Percentiles rank a stretch among this genome's conserved stretches.
Conservation (phyloP, 2,113 vertebrate genomes). For the Bufo gargarizans region DNA sequence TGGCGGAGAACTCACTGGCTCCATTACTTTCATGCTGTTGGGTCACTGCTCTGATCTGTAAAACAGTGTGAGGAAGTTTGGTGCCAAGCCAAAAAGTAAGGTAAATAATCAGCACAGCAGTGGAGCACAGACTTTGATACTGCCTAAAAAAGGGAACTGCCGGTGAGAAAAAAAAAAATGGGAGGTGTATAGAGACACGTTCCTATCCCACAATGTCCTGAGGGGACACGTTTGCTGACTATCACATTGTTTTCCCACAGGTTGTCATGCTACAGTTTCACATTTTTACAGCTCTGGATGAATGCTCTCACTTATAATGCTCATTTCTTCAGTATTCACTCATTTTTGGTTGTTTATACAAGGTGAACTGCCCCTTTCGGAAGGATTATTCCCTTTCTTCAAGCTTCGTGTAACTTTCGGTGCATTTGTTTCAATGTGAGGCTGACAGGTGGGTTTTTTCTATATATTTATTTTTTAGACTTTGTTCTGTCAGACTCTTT, state of each 20-base stretch:
- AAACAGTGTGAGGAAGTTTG: constrained; percentile 56
- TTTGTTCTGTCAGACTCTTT: not conserved
- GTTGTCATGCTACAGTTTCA: constrained; percentile 37
- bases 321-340: constrained; percentile 12
- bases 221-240: constrained; percentile 57
- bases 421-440: constrained; percentile 14
- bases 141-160: constrained; percentile 59
- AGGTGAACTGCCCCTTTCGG: constrained; percentile 25
- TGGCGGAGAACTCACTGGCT: constrained; percentile 55
- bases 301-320: constrained; percentile 29
- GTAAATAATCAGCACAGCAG: constrained; percentile 58
- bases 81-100: constrained; percentile 54
- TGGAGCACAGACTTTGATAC: constrained; percentile 57
- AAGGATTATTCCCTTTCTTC: not conserved
- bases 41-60: constrained; percentile 54
- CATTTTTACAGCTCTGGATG: constrained; percentile 42
- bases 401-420: not conserved
- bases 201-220: constrained; percentile 54
- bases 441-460: constrained; percentile 80
- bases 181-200: constrained; percentile 56
- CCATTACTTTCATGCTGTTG: constrained; percentile 56
- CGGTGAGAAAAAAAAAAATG: constrained; percentile 57
- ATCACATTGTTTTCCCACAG: constrained; percentile 48
- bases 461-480: constrained; percentile 1
- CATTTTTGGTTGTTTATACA: constrained; percentile 52